Conservation (phyloP, 2,888 invertebrate genomes). For the Bembecia ichneumoniformis region DNA sequence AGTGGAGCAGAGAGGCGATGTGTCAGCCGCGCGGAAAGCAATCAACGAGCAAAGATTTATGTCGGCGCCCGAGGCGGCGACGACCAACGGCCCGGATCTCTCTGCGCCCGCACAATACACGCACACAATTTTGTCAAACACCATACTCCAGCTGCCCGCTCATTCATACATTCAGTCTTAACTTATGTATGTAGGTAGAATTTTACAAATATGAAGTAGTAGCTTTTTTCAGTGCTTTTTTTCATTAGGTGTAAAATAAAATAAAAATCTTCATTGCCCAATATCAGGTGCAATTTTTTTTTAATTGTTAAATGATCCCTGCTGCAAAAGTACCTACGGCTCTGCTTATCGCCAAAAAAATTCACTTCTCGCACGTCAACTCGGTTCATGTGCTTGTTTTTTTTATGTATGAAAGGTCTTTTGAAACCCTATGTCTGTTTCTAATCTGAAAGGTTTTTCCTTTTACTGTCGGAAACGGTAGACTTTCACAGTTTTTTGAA, state of each 20-base stretch:
- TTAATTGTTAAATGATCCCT: background rate
- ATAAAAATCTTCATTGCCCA: background rate
- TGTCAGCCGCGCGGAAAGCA: slow-evolving; percentile 30
- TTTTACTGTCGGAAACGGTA: too few species aligned
- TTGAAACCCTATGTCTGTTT: too few species aligned
- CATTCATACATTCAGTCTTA: background rate
- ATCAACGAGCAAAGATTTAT: slow-evolving; percentile 58
- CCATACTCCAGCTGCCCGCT: slow-evolving; percentile 8
- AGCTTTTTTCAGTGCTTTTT: background rate
- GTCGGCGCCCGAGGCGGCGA: slow-evolving; percentile 27
- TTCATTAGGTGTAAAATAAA: background rate
- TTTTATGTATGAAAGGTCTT: too few species aligned
- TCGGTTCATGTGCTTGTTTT: too few species aligned
- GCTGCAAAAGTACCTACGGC: slow-evolving; percentile 4
- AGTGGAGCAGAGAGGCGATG: slow-evolving; percentile 8
- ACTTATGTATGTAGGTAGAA: too few species aligned
- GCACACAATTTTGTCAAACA: slow-evolving; percentile 20
- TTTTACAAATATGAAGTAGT: too few species aligned
- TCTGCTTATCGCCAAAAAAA: slow-evolving; percentile 35
- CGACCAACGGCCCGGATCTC: slow-evolving; percentile 6
- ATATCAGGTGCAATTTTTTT: background rate
- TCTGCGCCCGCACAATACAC: slow-evolving; percentile 19
- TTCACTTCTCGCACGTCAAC: too few species aligned
- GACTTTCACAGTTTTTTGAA: too few species aligned
- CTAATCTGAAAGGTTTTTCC: too few species aligned